These are phyloP conservation scores for Bradypodion ventrale DNA, from an alignment of 2,797 vertebrate genomes.

Conservation along the genomic window DNA sequence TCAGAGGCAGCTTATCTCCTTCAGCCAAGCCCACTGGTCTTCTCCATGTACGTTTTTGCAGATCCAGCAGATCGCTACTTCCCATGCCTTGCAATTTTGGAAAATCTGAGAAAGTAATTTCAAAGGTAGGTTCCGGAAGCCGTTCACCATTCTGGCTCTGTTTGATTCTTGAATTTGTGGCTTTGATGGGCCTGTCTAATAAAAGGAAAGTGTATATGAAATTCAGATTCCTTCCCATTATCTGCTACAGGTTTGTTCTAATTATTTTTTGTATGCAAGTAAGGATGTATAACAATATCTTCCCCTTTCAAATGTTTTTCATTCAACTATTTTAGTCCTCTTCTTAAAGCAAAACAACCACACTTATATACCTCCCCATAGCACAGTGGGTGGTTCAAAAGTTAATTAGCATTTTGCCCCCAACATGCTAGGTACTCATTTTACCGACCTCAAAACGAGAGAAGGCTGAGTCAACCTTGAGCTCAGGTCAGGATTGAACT, in stretches of 20 bases:
- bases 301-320: not conserved
- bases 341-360: no score
- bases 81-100: constrained; percentile 74
- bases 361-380: no score
- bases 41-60: constrained; percentile 51
- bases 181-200: constrained; percentile 66
- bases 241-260: not conserved
- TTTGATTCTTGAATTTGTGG: constrained; percentile 65
- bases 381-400: no score
- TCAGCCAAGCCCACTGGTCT: constrained; percentile 39
- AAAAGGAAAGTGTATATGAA: constrained; percentile 15
- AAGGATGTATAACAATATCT: not conserved
- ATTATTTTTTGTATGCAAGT: no score
- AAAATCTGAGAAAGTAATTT: constrained; percentile 84
- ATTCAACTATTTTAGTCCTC: not conserved
- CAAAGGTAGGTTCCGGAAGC: constrained; percentile 70
- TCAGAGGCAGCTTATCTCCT: constrained; percentile 18
- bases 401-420: no score
- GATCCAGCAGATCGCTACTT: constrained; percentile 31
- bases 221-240: not conserved
- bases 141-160: constrained; percentile 48
- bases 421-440: no score
- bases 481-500: no score
- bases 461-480: no score
- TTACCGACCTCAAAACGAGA: no score